Percentiles rank a stretch among this genome's conserved stretches.
Evolutionary conservation across 2,888 invertebrate species (phyloP).

Genomic region (Hydropsyche betteni): DNA sequence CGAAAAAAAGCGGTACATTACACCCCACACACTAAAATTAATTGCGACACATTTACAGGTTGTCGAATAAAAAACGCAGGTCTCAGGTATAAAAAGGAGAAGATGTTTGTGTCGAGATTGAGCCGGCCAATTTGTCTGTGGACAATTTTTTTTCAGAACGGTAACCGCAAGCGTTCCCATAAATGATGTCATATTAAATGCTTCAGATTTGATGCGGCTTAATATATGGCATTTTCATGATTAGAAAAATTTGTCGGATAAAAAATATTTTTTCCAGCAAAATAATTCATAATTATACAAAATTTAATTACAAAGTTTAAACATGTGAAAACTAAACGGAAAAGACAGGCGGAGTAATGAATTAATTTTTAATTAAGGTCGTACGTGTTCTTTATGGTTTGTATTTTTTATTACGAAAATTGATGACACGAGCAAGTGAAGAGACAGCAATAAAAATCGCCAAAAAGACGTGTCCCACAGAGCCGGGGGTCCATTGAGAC

Average conservation of each 20-base stretch:
- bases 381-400: not conserved
- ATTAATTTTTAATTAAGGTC: not conserved
- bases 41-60: conserved; percentile 51
- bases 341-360: no score
- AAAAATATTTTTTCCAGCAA: not conserved
- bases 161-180: conserved; percentile 13
- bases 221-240: no score
- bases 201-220: no score
- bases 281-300: no score
- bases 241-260: no score
- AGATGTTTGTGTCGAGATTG: conserved; percentile 49
- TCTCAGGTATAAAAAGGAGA: conserved; percentile 42
- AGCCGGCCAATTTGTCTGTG: conserved; percentile 49
- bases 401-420: conserved; percentile 9
- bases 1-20: conserved; percentile 30
- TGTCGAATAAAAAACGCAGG: conserved; percentile 49
- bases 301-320: no score
- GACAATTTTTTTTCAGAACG: conserved; percentile 35
- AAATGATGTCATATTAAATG: no score
- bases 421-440: conserved; percentile 8
- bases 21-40: conserved; percentile 47
- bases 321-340: not conserved
- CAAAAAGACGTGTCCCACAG: conserved; percentile 32
- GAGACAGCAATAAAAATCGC: conserved; percentile 34
- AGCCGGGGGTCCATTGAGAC: conserved; percentile 38